These are phyloP conservation scores for Acrobasis consociella DNA, from an alignment of 2,888 invertebrate genomes.

Conservation along the genomic window DNA sequence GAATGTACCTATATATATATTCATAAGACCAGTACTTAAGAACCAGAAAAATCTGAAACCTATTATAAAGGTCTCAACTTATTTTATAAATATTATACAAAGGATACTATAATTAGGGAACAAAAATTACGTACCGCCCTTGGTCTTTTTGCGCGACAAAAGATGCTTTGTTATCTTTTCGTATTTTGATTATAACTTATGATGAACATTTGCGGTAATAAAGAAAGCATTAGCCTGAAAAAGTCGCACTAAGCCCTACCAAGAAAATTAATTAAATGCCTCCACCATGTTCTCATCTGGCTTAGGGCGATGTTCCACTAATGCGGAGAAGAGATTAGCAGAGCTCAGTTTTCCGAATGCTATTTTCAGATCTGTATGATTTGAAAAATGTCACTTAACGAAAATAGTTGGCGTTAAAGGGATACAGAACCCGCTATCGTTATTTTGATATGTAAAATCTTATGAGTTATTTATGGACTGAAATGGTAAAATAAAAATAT, in stretches of 20 bases:
- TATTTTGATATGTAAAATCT: too few species aligned
- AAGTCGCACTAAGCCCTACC: background rate
- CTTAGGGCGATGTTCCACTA: background rate
- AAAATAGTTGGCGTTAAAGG: too few species aligned
- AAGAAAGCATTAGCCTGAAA: background rate
- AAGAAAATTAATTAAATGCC: slow-evolving; percentile 7
- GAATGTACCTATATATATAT: too few species aligned
- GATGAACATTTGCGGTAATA: background rate
- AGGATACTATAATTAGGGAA: background rate
- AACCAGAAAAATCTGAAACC: too few species aligned
- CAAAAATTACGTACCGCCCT: background rate
- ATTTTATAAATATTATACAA: background rate
- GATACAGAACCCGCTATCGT: too few species aligned
- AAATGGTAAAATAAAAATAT: too few species aligned
- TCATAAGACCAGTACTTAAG: too few species aligned
- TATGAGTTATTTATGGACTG: too few species aligned
- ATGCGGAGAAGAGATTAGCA: background rate
- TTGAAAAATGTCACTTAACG: too few species aligned
- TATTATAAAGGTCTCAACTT: background rate
- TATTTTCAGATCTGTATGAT: too few species aligned
- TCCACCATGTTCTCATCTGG: background rate
- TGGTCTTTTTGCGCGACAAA: background rate
- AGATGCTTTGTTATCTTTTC: background rate
- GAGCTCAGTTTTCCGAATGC: background rate
- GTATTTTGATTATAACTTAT: slow-evolving; percentile 1